Evolutionary conservation across 2,797 vertebrate genomes (phyloP), one percentile per base, ranked within the genome.

Genomic region (Paedocypris micromegethes): DNA sequence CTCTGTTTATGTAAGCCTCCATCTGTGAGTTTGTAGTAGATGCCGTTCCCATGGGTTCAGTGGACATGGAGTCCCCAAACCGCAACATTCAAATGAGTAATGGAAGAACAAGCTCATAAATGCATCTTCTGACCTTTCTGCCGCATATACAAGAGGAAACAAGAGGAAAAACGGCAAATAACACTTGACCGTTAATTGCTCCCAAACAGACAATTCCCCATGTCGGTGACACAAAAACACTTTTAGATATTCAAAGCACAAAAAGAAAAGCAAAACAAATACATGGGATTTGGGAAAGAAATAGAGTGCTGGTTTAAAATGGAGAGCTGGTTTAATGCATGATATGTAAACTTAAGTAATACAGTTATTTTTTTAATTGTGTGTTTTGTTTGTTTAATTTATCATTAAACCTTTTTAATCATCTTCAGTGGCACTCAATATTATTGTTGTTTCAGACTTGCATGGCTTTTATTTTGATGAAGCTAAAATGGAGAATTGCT

Each of bases 11-110:
- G 70, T 66, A 72, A 41, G 69, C 82, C 83, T 87, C 74, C 80
- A 84, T 82, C 65, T 72, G 68, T 78, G 81, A 80, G 79, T 83
- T 75, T 65, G 6, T 55, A 55, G 39, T 9, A 75, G 82, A 84
- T 82, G 77, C 38, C 72, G 73, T 76, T 81, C 77, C 77, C 4
- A 23, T 23, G 46, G 75, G 78, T 9, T 56, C 39, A 41, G 3
- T 46, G 81, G 76, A 84, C 79, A 77, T 72, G 48, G 53, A 66
- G 78, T 85, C 83, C 86, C 23, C 86, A 87, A 83, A 81, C 78
- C 72, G 66, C 79, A 81, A 77, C 82, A 82, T 87, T 86, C 82
- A 78, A 84, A 86, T 87, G 86, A 88, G 77, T 85, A 87, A 88
- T 87, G 79, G 78, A 80, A 68, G 72, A 83, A 62, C 74, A 68